A percentile compares a stretch with the other conserved stretches of the same genome.
Conservation (phyloP, 2,797 vertebrate species). For the Tiaroga cobitis region DNA sequence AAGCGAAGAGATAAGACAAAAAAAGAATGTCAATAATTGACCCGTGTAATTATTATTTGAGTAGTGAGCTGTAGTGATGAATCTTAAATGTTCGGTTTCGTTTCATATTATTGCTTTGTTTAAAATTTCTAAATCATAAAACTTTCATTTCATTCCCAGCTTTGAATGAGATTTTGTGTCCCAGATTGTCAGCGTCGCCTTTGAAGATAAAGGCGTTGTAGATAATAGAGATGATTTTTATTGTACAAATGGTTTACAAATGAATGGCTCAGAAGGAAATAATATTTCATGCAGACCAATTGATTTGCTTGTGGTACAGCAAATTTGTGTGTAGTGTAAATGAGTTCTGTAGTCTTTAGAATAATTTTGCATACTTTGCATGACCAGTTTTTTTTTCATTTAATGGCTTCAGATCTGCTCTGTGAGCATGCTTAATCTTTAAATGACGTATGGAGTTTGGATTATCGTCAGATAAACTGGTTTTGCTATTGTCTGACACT, state of each 20-base stretch:
- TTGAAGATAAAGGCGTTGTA: slow-evolving; percentile 1
- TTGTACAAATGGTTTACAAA: slow-evolving; percentile 29
- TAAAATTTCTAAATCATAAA: neutral
- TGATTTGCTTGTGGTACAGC: slow-evolving; percentile 29
- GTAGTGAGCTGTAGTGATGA: neutral
- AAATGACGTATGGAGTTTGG: slow-evolving; percentile 26
- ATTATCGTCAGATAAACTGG: slow-evolving; percentile 35
- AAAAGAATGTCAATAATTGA: neutral
- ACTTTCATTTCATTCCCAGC: neutral
- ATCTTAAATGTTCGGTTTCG: neutral
- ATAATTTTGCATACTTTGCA: slow-evolving; percentile 40
- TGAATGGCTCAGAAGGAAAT: slow-evolving; percentile 28
- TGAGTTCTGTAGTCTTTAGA: slow-evolving; percentile 29
- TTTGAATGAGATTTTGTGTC: neutral
- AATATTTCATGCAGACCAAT: slow-evolving; percentile 21
- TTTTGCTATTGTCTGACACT: slow-evolving; percentile 38
- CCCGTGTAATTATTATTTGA: slow-evolving; percentile 2
- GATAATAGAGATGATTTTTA: slow-evolving; percentile 19
- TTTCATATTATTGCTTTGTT: neutral
- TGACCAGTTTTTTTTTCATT: slow-evolving; percentile 21
- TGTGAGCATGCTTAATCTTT: slow-evolving; percentile 15
- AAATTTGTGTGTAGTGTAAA: slow-evolving; percentile 31
- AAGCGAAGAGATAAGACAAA: neutral
- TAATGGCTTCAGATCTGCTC: slow-evolving; percentile 32
- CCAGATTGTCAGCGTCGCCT: neutral